Percentiles rank a stretch among this genome's conserved stretches.
These are phyloP conservation scores for Pomacea canaliculata DNA, from an alignment of 2,888 invertebrate species.

Conservation along the genomic window DNA sequence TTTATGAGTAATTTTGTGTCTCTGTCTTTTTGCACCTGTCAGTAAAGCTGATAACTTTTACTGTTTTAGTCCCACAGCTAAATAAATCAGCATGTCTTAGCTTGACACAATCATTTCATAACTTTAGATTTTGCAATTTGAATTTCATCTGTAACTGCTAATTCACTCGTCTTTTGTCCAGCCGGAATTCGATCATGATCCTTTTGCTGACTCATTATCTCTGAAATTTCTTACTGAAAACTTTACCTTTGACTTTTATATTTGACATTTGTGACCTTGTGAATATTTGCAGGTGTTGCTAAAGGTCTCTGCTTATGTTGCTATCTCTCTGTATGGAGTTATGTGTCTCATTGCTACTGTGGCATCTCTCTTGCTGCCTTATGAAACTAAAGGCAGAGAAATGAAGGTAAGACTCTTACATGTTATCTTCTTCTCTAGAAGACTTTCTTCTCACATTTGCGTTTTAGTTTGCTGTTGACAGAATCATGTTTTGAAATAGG, in stretches of 20 bases:
- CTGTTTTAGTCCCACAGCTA: background rate
- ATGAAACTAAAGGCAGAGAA: constrained; percentile 82
- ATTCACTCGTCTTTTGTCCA: background rate
- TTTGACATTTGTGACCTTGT: no score
- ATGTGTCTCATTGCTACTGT: constrained; percentile 83
- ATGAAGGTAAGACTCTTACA: constrained; percentile 55
- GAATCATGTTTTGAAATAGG: no score
- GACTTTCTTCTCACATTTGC: no score
- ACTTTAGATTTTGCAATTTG: no score
- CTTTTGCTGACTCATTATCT: no score
- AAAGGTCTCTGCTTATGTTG: constrained; percentile 58
- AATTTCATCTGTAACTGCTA: no score
- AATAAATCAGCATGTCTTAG: no score
- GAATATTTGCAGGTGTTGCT: constrained; percentile 58
- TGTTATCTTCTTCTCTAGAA: no score
- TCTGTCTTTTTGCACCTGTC: background rate
- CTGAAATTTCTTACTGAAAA: no score
- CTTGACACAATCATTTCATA: background rate
- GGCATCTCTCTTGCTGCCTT: constrained; percentile 84
- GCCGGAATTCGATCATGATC: background rate
- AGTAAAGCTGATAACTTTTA: background rate
- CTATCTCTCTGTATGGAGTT: constrained; percentile 75
- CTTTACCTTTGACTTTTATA: no score
- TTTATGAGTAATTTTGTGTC: background rate
- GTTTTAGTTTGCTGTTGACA: no score